Evolutionary conservation across 2,113 vertebrate genomes (phyloP), one percentile per base, ranked within the genome.

Genomic region (Etia nguti): DNA sequence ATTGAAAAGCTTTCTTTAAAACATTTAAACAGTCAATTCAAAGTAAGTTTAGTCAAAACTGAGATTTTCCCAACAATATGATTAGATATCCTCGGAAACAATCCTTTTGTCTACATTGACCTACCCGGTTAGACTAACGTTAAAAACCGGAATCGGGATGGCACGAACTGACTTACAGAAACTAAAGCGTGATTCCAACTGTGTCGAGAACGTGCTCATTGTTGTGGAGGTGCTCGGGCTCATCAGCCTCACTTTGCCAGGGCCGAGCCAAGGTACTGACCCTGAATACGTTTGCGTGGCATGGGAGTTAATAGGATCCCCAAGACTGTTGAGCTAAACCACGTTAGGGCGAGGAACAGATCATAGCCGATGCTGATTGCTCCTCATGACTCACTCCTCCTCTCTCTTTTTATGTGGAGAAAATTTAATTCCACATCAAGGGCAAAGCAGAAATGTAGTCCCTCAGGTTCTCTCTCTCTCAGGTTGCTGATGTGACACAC

Each of bases 361-460:
- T 92, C 86, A 89, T 36, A 89, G 75, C 86, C 3, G 38, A 13
- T 24, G 10, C 84, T 83, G 81, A 91, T 94, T 91, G 46, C 86
- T 82, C 55, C 41, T 87, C 79, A 18, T 93, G 91, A 91, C 89
- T 92, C 90, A 89, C 80, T 83, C 59, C 59, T 77, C 38, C 84
- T 62, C 54, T 22, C 22, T 89, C 43, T 50, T 86, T 88, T 90
- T 81, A 86, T 86, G 60, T 56, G 36, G 55, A 73, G 54, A 54
- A 89, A 48, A 82, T 88, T 36, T 85, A 80, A 92, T 92, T 85
- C 79, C 54, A 86, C 80, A 79, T 89, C 81, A 92, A 90, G 90
- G 88, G 73, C 59, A 43, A 2, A 11, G 41, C 70, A n/a, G 86
- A 43, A 80, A 81, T 70, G 6, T 31, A 16, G 70, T 82, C 80